phyloP scores from a whole-genome alignment of 2,797 vertebrate species.

The Malurus leucopterus region DNA sequence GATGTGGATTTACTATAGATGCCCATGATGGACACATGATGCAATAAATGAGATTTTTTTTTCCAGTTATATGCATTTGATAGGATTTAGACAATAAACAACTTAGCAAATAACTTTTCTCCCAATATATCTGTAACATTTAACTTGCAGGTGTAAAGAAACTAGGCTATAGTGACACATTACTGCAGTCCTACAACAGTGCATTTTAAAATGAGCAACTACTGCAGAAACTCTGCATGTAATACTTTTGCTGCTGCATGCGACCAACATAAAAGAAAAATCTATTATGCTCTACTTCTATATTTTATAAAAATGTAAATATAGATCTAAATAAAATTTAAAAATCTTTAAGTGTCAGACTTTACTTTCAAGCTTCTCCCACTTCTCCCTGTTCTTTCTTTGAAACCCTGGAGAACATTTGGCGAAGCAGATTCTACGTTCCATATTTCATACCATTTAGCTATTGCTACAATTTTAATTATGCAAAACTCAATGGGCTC shows the following conservation, averaged over 20 bases:
- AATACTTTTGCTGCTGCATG: neutral
- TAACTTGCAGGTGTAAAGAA: neutral
- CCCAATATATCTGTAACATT: neutral
- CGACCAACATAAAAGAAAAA: neutral
- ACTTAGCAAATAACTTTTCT: conserved; percentile 11
- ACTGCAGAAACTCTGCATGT: neutral
- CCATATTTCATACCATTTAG: conserved; percentile 17
- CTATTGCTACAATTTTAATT: conserved; percentile 52
- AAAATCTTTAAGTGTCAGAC: neutral
- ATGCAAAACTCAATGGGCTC: conserved; percentile 41
- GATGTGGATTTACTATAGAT: neutral
- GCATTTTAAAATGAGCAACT: neutral
- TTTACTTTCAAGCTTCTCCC: neutral
- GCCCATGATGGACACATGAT: neutral
- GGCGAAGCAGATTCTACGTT: neutral
- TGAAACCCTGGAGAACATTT: neutral
- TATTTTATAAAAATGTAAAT: neutral
- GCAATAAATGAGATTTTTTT: neutral
- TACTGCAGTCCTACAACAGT: neutral
- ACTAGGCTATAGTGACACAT: neutral
- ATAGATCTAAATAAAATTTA: neutral
- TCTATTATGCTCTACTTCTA: neutral
- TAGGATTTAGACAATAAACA: neutral
- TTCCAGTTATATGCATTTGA: neutral
- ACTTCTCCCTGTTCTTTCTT: neutral